A percentile compares a stretch with the other conserved stretches of the same genome.
phyloP scores from a whole-genome alignment of 2,797 vertebrate genomes.

The Microtus agrestis region DNA sequence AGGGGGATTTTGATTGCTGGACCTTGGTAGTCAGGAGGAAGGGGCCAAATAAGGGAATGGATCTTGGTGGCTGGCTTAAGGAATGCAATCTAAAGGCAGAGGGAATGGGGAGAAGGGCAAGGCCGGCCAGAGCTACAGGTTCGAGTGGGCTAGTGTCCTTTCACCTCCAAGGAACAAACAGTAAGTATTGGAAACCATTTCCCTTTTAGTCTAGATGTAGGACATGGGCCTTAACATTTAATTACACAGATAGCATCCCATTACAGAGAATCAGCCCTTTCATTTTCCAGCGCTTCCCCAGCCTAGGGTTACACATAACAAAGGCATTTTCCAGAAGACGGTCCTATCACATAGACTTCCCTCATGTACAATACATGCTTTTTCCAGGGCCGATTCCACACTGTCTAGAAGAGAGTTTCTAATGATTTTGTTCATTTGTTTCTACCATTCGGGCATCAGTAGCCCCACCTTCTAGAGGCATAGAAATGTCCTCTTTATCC shows the following conservation, averaged over 20 bases:
- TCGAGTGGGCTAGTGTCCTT: neutral
- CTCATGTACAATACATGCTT: neutral
- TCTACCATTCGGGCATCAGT: neutral
- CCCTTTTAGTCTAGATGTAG: conserved; percentile 21
- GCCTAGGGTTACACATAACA: conserved; percentile 63
- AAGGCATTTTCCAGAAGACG: conserved; percentile 66
- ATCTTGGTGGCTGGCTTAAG: neutral
- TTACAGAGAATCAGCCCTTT: conserved; percentile 61
- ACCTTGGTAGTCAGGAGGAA: neutral
- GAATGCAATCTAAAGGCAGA: neutral
- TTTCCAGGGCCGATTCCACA: neutral
- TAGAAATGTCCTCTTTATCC: neutral
- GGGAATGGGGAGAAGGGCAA: neutral
- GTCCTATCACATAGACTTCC: neutral
- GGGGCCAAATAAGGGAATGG: neutral
- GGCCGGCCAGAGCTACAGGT: neutral
- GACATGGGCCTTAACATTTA: conserved; percentile 40
- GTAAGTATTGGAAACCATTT: conserved; percentile 35
- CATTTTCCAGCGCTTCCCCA: conserved; percentile 45
- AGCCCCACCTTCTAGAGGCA: neutral
- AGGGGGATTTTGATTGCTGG: neutral
- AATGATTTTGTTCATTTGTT: neutral
- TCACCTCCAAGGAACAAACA: neutral
- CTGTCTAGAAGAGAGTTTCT: neutral
- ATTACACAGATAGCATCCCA: conserved; percentile 49